Base-by-base conservation (phyloP, 2,113 vertebrate genomes). In the Anarrhichthys ocellatus region DNA sequence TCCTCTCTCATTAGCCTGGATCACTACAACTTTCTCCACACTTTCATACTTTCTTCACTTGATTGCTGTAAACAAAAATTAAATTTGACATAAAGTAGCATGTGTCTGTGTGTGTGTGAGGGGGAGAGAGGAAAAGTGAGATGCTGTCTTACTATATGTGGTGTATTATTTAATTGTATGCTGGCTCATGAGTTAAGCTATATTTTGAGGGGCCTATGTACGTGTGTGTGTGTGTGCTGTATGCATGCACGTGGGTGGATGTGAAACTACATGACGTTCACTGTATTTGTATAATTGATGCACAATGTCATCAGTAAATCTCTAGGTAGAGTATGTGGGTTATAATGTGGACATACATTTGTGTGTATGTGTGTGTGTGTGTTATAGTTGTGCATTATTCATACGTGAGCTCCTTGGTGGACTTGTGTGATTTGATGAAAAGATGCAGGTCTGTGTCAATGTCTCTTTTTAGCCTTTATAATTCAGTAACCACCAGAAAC, bases 211-310 rank as follows among this genome's bases (percentile, higher is more conserved):
- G 54, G 6, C 63, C 64, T 81, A 65, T 89, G 85, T 85, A 76
- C 29, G 69, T 66, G 20, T 61, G 18, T 65, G 76, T 24, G 54
- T 50, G 22, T 13, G n/a, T 83, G 50, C 15, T 36, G 38, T 64
- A 70, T 73, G 84, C 17, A 24, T 62, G 72, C 24, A 67, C 24
- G 69, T 84, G 87, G 74, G 87, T 65, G 78, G 71, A 73, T 70
- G 71, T 56, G 46, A 79, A 88, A 72, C 73, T 87, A 88, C 68
- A 61, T 59, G 59, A 83, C 88, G 86, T 91, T 91, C 84, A 88
- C 82, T 80, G 76, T 75, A 87, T 89, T 86, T 94, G 84, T 91
- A 93, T 93, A 93, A 93, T 93, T 93, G 75, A 93, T 94, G 92
- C 44, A 73, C 40, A 13, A 61, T 88, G 88, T 92, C 92, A 83